Conservation (phyloP, 1,140 invertebrate species). For the Tachypleus tridentatus region DNA sequence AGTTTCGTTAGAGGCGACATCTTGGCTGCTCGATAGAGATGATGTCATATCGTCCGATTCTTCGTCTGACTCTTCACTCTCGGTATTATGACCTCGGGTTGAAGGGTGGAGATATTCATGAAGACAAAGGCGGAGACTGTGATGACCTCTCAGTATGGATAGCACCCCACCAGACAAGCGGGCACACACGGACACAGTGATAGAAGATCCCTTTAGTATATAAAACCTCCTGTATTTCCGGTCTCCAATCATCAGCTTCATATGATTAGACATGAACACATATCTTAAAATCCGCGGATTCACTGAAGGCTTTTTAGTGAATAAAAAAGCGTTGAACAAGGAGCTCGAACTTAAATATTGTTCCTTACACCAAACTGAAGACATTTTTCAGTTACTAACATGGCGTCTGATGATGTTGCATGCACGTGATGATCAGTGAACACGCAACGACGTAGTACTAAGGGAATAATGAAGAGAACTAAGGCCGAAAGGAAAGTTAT, state of each 20-base stretch:
- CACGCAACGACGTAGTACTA: slow-evolving; percentile 11
- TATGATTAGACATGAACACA: background rate
- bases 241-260: slow-evolving; percentile 53
- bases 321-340: slow-evolving; percentile 8
- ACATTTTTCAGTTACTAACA: slow-evolving; percentile 1
- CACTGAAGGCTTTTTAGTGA: slow-evolving; percentile 2
- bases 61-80: slow-evolving; percentile 9
- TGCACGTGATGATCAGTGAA: slow-evolving; percentile 3
- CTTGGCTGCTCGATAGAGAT: slow-evolving; percentile 19
- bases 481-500: slow-evolving; percentile 3
- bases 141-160: slow-evolving; percentile 12
- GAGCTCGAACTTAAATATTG: slow-evolving; percentile 4
- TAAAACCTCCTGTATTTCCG: slow-evolving; percentile 76
- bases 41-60: slow-evolving; percentile 17
- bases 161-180: slow-evolving; percentile 39
- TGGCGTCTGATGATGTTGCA: slow-evolving; percentile 7
- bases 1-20: slow-evolving; percentile 13
- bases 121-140: slow-evolving; percentile 5
- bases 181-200: slow-evolving; percentile 58
- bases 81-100: background rate
- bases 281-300: background rate
- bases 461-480: slow-evolving; percentile 8
- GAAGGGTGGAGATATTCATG: background rate
- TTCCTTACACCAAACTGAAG: slow-evolving; percentile 13
- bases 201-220: slow-evolving; percentile 54